Base-by-base conservation (phyloP, 1,140 invertebrate genomes). In the Muscidifurax raptorellus region DNA sequence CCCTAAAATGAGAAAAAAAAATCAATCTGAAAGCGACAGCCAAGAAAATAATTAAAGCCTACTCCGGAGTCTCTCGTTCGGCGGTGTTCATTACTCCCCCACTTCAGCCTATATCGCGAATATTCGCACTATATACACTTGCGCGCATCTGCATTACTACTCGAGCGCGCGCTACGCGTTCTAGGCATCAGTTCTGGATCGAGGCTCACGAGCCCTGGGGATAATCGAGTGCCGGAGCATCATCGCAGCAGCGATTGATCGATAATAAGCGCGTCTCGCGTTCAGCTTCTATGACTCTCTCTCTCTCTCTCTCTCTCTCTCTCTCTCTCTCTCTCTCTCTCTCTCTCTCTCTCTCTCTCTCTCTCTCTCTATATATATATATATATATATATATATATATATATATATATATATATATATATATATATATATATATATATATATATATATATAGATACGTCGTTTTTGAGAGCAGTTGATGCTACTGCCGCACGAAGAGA, bases 71-170 rank as follows among this genome's bases (percentile, higher is more conserved):
- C 18, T 59, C 52, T 59, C 52, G 15, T 18, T 22, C 52, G 6
- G 15, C 52, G 52, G 7, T 59, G 52, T 59, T 59, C 52, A 59
- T 59, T 18, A 59, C 52, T 59, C 22, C 52, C 18, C 52, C 22
- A 59, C 52, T 59, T n/a, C 22, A 22, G 18, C 6, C 15, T 22
- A 7, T 18, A 59, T 64, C 30, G 74, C 74, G 80, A 72, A 52
- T 69, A 81, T 66, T 82, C 80, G 47, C 80, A 82, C 71, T 59
- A 59, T 6, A n/a, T 4, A 72, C 71, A 82, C 52, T 25, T n/a
- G n/a, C 27, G 72, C 52, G 81, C 74, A 67, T 83, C 59, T 30
- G 30, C 30, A 67, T 67, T 66, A 67, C 32, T 76, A 76, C 74
- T 25, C 44, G 59, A 30, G 66, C 22, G 36, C 15, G 40, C 69